Percentiles rank a stretch among this genome's conserved stretches.
phyloP scores from a whole-genome alignment of 2,888 invertebrate species.

The Nipponacmea schrenckii region DNA sequence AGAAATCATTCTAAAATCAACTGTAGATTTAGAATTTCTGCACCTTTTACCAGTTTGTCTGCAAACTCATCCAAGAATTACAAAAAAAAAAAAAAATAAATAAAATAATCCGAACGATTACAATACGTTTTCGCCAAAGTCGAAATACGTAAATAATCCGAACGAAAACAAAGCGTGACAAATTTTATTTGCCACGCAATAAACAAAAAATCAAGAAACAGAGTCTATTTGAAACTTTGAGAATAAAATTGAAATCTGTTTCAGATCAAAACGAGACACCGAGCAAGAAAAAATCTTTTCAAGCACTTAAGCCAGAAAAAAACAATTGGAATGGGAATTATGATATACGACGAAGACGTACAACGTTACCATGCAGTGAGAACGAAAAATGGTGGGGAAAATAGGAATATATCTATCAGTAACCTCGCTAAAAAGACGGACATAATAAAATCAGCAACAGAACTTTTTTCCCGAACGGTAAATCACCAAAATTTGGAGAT shows the following conservation, averaged over 20 bases:
- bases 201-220: background rate
- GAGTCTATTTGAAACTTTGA: conserved; percentile 5
- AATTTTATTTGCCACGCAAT: no score
- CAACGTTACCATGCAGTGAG: background rate
- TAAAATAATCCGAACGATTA: no score
- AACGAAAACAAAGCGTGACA: no score
- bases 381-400: background rate
- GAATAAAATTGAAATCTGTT: background rate
- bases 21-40: no score
- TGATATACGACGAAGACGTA: background rate
- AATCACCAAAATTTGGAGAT: background rate
- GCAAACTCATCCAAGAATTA: no score
- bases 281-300: background rate
- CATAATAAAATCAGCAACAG: background rate
- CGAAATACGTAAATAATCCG: no score
- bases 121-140: no score
- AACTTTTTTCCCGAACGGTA: background rate
- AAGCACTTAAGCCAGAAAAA: background rate
- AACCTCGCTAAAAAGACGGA: background rate
- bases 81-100: no score
- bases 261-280: background rate
- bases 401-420: background rate
- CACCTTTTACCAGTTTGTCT: no score
- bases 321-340: background rate
- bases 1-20: no score